phyloP scores from a whole-genome alignment of 2,113 vertebrate species.

The Myotis davidii region DNA sequence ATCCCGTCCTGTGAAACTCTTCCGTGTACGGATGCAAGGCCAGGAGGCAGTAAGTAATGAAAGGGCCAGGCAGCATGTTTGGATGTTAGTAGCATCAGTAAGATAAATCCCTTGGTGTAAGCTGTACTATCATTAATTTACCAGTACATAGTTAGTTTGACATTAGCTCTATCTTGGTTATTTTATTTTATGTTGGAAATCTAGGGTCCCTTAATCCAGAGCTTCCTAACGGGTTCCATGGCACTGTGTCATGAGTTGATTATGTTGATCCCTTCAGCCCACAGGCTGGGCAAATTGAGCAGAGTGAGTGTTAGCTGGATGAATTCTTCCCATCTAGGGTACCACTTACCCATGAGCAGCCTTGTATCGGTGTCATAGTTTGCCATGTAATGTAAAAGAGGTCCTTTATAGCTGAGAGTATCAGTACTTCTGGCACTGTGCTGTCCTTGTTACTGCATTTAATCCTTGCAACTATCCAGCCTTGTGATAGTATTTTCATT shows the following conservation, averaged over 20 bases:
- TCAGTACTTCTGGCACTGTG: neutral
- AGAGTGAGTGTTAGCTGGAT: neutral
- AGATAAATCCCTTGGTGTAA: neutral
- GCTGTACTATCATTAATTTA: neutral
- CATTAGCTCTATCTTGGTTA: neutral
- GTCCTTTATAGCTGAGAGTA: constrained; percentile 1
- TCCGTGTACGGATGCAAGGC: constrained; percentile 97
- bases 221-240: neutral
- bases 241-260: neutral
- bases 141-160: neutral
- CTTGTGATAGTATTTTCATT: neutral
- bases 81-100: neutral
- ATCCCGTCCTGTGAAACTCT: constrained; percentile 97
- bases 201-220: neutral
- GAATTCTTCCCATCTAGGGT: neutral
- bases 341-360: neutral
- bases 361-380: neutral
- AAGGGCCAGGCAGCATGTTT: neutral
- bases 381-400: neutral
- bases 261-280: neutral
- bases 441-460: neutral
- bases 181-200: neutral
- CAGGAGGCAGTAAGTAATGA: constrained; percentile 96
- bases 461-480: neutral
- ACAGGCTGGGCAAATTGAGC: neutral